These are phyloP conservation scores for Sebastes elongatus DNA, from an alignment of 2,797 vertebrate genomes.

Conservation along the genomic window DNA sequence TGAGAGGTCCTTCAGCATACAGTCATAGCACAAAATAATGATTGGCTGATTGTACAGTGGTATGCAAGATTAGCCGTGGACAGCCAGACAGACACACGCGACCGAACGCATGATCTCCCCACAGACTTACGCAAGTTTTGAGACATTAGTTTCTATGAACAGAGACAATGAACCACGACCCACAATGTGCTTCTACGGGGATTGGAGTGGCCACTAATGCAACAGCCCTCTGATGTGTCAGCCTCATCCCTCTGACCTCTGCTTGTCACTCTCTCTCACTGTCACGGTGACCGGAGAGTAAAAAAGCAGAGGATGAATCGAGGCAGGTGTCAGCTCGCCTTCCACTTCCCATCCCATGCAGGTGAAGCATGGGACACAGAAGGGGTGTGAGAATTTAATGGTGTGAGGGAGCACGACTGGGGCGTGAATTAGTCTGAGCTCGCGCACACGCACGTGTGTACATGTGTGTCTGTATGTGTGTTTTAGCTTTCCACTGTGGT, in stretches of 20 bases:
- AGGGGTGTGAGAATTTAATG: slow-evolving; percentile 69
- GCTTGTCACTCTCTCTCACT: not conserved
- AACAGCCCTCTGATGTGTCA: not conserved
- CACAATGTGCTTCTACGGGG: not conserved
- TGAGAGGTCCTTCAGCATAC: not conserved
- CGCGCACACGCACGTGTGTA: not conserved
- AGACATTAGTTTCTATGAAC: not conserved
- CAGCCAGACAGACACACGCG: not conserved
- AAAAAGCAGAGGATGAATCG: not conserved
- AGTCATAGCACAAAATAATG: not conserved
- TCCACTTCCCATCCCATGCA: slow-evolving; percentile 28
- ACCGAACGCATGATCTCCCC: not conserved
- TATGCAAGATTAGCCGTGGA: not conserved
- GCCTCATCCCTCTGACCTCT: slow-evolving; percentile 19
- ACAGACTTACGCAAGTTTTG: not conserved
- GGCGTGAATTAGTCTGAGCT: slow-evolving; percentile 49
- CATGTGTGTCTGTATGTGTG: not conserved
- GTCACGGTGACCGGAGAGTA: slow-evolving; percentile 6
- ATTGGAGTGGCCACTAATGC: not conserved
- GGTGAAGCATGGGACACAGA: slow-evolving; percentile 15
- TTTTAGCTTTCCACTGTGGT: slow-evolving; percentile 5
- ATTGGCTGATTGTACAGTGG: not conserved
- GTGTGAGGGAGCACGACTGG: slow-evolving; percentile 36
- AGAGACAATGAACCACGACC: not conserved
- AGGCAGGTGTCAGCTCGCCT: slow-evolving; percentile 33